These are phyloP conservation scores for Eupithecia inturbata DNA, from an alignment of 2,888 invertebrate species.

Conservation along the genomic window DNA sequence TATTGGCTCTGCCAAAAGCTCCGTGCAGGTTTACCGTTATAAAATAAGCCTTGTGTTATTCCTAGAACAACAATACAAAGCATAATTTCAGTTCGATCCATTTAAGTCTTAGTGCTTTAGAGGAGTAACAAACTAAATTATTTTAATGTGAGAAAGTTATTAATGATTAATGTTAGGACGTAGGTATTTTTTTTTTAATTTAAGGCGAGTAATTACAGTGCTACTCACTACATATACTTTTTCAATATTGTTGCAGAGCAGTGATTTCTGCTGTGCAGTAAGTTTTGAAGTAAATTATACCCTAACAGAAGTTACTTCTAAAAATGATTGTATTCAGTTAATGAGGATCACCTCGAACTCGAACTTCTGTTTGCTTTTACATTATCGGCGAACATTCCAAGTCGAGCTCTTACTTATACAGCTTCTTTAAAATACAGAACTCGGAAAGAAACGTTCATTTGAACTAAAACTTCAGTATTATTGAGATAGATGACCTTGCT, in stretches of 20 bases:
- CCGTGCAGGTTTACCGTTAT: neutral
- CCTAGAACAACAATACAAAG: neutral
- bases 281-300: neutral
- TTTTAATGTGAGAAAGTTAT: neutral
- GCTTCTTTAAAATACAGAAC: constrained; percentile 36
- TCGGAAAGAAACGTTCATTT: neutral
- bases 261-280: neutral
- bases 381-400: neutral
- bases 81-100: neutral
- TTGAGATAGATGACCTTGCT: constrained; percentile 47
- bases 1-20: no score
- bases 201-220: no score
- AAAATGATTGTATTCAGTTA: neutral
- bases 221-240: no score
- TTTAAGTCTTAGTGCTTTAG: neutral
- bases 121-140: neutral
- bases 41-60: neutral
- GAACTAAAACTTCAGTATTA: constrained; percentile 6
- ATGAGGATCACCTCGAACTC: no score
- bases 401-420: constrained; percentile 11
- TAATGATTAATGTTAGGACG: neutral
- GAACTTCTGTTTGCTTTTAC: no score
- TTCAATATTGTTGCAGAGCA: no score
- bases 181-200: neutral
- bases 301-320: neutral